These are phyloP conservation scores for Aphelenchoides fujianensis DNA, from an alignment of 1,140 invertebrate genomes.

Conservation along the genomic window DNA sequence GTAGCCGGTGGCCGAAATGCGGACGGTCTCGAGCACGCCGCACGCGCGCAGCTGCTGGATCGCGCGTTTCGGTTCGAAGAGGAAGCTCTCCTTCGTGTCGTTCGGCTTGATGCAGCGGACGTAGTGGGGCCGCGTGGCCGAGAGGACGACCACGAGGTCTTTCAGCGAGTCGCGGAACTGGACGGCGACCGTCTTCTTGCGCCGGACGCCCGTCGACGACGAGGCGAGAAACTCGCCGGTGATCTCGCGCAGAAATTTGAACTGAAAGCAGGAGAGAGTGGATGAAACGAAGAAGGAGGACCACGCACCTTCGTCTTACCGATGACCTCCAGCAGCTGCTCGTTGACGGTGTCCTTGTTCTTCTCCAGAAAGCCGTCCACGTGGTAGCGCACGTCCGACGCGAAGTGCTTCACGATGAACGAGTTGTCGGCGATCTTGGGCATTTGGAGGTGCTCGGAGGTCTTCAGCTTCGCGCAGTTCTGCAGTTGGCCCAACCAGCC, in stretches of 20 bases:
- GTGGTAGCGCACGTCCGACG: conserved; percentile 87
- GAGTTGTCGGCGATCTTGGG: conserved; percentile 83
- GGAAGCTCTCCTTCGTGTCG: conserved; percentile 83
- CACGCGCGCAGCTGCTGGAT: conserved; percentile 92
- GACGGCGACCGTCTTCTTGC: conserved; percentile 67
- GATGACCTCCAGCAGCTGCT: conserved; percentile 78
- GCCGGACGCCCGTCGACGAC: conserved; percentile 51
- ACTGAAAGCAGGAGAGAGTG: conserved; percentile 63
- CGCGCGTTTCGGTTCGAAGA: conserved; percentile 80
- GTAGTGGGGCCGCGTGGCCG: conserved; percentile 94
- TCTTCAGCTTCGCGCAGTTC: conserved; percentile 64
- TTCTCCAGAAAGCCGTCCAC: conserved; percentile 90
- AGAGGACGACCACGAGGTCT: conserved; percentile 84
- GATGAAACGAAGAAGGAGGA: conserved; percentile 2
- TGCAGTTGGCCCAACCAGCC: conserved; percentile 91
- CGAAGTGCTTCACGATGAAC: conserved; percentile 89
- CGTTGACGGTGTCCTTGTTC: conserved; percentile 90
- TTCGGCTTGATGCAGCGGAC: conserved; percentile 98
- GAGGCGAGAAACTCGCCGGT: conserved; percentile 63
- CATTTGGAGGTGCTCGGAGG: conserved; percentile 82
- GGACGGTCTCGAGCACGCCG: conserved; percentile 92
- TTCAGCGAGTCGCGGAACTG: conserved; percentile 87
- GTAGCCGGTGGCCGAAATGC: conserved; percentile 94
- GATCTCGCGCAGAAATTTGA: conserved; percentile 67
- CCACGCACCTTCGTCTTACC: conserved; percentile 66